Percentiles rank a stretch among this genome's conserved stretches.
phyloP scores from a whole-genome alignment of 2,797 vertebrate species.

The Esox masquinongy region DNA sequence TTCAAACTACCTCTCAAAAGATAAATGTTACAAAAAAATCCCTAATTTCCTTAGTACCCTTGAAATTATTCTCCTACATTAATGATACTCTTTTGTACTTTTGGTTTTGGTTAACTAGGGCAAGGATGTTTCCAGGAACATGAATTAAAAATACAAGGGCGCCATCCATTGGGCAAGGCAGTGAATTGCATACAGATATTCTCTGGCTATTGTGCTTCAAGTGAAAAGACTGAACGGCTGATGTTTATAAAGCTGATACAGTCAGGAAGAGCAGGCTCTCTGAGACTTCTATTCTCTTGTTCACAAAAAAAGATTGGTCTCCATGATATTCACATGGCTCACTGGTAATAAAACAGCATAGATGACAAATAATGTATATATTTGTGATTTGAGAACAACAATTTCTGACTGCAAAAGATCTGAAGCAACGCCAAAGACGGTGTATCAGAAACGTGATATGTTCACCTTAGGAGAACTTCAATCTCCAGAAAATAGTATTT shows the following conservation, averaged over 20 bases:
- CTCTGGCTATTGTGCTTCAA: slow-evolving; percentile 59
- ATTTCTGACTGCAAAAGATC: not conserved
- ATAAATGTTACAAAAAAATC: slow-evolving; percentile 29
- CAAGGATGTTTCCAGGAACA: slow-evolving; percentile 15
- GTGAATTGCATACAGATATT: slow-evolving; percentile 62
- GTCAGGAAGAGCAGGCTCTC: slow-evolving; percentile 17
- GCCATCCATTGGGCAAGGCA: slow-evolving; percentile 66
- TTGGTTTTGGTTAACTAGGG: slow-evolving; percentile 27
- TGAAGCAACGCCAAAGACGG: slow-evolving; percentile 14
- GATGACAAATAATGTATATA: slow-evolving; percentile 21
- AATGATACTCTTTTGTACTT: slow-evolving; percentile 12
- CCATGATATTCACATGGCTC: slow-evolving; percentile 28
- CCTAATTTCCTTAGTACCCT: slow-evolving; percentile 15
- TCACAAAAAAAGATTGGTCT: slow-evolving; percentile 13
- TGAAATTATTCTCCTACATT: not conserved
- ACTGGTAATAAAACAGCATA: slow-evolving; percentile 5
- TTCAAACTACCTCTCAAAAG: slow-evolving; percentile 19
- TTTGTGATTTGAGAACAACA: slow-evolving; percentile 17
- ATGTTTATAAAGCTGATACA: slow-evolving; percentile 17
- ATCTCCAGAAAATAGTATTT: not conserved
- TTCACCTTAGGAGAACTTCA: not conserved
- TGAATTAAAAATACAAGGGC: slow-evolving; percentile 41
- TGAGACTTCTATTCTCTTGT: slow-evolving; percentile 5
- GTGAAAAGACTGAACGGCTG: slow-evolving; percentile 12
- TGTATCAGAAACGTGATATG: slow-evolving; percentile 26